Conservation (phyloP, 2,113 vertebrate species). For the Callorhinus ursinus region DNA sequence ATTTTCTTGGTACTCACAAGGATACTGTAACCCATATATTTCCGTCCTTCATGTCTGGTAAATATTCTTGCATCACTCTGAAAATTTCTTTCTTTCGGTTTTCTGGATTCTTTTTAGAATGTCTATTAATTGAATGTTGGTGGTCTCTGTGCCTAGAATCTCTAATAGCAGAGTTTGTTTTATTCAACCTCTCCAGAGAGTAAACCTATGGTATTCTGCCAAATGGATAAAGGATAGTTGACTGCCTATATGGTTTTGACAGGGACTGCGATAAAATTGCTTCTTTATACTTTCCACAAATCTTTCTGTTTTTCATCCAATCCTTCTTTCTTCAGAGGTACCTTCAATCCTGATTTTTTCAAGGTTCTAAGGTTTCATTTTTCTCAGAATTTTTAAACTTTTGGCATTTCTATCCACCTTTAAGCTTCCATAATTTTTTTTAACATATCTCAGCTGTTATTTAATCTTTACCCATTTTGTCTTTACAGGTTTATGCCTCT, state of each 20-base stretch:
- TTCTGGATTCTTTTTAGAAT: slow-evolving; percentile 28
- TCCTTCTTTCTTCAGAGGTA: not conserved
- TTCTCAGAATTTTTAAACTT: not conserved
- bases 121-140: not conserved
- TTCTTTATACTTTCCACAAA: not conserved
- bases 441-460: not conserved
- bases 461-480: not conserved
- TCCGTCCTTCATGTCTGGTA: not conserved
- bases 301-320: not conserved
- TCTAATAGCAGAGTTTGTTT: not conserved
- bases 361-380: not conserved
- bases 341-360: not conserved
- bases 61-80: not conserved
- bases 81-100: not conserved
- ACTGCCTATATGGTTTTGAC: not conserved
- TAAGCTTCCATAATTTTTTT: not conserved
- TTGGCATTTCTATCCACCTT: not conserved
- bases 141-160: not conserved
- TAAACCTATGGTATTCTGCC: not conserved
- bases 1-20: not conserved
- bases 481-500: not conserved
- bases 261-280: not conserved
- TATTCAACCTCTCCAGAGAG: not conserved
- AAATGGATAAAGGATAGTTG: not conserved
- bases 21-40: not conserved